Base-by-base conservation (phyloP, 2,113 vertebrate genomes). In the Amphiprion ocellaris region DNA sequence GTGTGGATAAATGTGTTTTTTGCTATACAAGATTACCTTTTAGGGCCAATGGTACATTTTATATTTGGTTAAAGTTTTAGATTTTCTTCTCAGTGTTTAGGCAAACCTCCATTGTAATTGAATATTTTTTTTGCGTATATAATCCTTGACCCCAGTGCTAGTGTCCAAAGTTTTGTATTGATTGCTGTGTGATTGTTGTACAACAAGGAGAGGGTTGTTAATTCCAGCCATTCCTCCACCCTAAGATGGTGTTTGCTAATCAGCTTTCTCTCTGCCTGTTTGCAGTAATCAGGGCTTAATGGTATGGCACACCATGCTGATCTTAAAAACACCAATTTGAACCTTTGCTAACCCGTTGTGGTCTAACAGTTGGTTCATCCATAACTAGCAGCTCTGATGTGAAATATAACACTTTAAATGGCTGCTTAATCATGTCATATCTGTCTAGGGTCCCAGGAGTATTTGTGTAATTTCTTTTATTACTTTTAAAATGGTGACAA, bases 261-360 rank as follows among this genome's bases (percentile, higher is more conserved):
- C 81, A 78, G 77, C 74, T 83, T 81, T 78, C 65, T 68, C 21
- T 19, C 46, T 68, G 24, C 37, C 50, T 77, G 46, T 52, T 77
- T 75, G 19, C 21, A 55, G n/a, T 52, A 58, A 47, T 67, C 14
- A 26, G 17, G 30, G 23, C 9, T 69, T 67, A 60, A 74, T 30
- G 16, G 14, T 55, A 33, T 59, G 28, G 53, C 52, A 61, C 78
- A 74, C 53, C 12, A 52, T 50, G 44, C 14, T 64, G 41, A 58
- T 69, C 59, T 65, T 66, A 66, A 60, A 74, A 69, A 54, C 10
- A 21, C 7, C 53, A 77, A 24, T 80, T n/a, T 82, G n/a, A 67
- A 11, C 12, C 44, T 56, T 50, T 77, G 37, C 23, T 37, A 19
- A 58, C 30, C 2, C 4, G 60, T 4, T 74, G 15, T 55, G 24